These are phyloP conservation scores for Crepidodera aurea DNA, from an alignment of 2,888 invertebrate species.

Conservation along the genomic window DNA sequence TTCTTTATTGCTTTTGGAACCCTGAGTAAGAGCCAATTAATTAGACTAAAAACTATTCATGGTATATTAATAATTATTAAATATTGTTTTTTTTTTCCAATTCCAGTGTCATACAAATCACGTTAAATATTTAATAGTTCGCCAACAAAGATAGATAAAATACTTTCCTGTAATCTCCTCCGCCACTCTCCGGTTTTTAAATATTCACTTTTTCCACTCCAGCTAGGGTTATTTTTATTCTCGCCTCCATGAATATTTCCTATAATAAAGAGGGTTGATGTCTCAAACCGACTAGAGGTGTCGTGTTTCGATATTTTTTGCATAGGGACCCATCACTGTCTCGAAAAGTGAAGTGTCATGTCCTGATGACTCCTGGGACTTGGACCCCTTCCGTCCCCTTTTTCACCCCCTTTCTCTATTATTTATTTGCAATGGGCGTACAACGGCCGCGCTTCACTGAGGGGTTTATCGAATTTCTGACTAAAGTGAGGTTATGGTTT, in stretches of 20 bases:
- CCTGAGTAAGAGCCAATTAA: too few species aligned
- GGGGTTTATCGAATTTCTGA: conserved; percentile 48
- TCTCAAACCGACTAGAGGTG: conserved; percentile 43
- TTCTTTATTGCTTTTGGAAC: too few species aligned
- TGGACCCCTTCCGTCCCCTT: conserved; percentile 41
- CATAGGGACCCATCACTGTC: conserved; percentile 51
- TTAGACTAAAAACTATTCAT: too few species aligned
- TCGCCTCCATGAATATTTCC: conserved; percentile 35
- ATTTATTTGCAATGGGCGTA: conserved; percentile 50
- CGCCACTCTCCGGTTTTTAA: conserved; percentile 23
- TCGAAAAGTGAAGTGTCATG: conserved; percentile 62
- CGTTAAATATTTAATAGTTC: too few species aligned
- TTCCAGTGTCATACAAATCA: too few species aligned
- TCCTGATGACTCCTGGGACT: conserved; percentile 57
- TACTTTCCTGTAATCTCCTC: conserved; percentile 11
- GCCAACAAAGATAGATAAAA: too few species aligned
- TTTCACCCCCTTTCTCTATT: conserved; percentile 46
- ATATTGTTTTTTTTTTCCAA: too few species aligned
- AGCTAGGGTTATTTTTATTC: conserved; percentile 33
- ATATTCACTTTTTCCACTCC: conserved; percentile 34
- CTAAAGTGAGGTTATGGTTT: conserved; percentile 44
- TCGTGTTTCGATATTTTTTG: conserved; percentile 59
- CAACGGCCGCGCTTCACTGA: conserved; percentile 41
- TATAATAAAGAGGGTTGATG: conserved; percentile 34
- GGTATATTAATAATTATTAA: too few species aligned